Percentiles rank a stretch among this genome's conserved stretches.
phyloP scores from a whole-genome alignment of 2,113 vertebrate genomes.

The Beaufortia kweichowensis region DNA sequence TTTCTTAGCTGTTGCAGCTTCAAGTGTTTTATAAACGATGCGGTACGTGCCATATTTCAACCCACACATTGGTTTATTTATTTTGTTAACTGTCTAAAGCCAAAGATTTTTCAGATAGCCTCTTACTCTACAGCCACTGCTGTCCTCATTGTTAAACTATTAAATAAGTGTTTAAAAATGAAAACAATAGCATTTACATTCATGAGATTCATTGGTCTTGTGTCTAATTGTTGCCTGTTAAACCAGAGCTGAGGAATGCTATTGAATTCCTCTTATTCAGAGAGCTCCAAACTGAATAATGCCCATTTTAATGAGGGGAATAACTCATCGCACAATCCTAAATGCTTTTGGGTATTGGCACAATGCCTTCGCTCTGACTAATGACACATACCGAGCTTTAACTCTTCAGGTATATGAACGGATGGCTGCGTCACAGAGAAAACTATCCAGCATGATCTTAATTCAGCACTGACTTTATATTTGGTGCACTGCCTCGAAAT shows the following conservation, averaged over 20 bases:
- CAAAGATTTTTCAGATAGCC: not conserved
- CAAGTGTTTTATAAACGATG: too few relatives aligned
- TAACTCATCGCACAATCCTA: constrained; percentile 31
- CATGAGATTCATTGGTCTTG: constrained; percentile 47
- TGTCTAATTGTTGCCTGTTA: constrained; percentile 50
- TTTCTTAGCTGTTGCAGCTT: too few relatives aligned
- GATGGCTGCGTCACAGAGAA: not conserved
- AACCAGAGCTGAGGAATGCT: constrained; percentile 48
- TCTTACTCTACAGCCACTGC: not conserved
- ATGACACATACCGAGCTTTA: constrained; percentile 50
- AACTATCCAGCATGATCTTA: not conserved
- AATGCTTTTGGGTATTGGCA: constrained; percentile 43
- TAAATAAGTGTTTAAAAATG: constrained; percentile 24
- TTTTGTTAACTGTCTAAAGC: not conserved
- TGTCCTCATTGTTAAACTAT: not conserved
- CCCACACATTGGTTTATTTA: not conserved
- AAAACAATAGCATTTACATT: constrained; percentile 44
- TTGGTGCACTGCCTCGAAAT: not conserved
- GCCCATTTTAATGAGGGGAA: constrained; percentile 48
- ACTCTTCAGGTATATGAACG: constrained; percentile 11
- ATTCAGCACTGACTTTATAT: not conserved
- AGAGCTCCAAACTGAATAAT: constrained; percentile 41
- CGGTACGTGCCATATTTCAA: not conserved
- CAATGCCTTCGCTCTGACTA: constrained; percentile 40
- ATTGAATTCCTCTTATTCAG: constrained; percentile 36